A percentile compares a stretch with the other conserved stretches of the same genome.
Conservation (phyloP, 2,113 vertebrate species). For the Dromas ardeola region DNA sequence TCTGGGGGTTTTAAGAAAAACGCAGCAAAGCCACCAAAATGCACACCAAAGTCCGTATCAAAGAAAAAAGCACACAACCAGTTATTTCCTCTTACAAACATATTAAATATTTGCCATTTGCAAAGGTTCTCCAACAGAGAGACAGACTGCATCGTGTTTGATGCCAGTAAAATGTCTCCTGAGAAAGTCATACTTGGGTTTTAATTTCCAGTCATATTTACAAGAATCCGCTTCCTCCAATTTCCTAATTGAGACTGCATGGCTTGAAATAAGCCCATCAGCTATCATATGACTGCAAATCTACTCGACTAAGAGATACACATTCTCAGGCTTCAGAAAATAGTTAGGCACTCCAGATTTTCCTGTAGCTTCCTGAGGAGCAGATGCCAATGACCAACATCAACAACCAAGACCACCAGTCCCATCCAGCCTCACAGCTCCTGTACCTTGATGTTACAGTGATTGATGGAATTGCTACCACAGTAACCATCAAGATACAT, state of each 20-base stretch:
- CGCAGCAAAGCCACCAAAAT: neutral
- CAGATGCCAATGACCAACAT: neutral
- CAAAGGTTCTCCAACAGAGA: neutral
- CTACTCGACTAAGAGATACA: neutral
- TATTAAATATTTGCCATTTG: neutral
- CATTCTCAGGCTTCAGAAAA: constrained; percentile 8
- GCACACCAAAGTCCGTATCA: neutral
- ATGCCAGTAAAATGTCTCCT: constrained; percentile 6
- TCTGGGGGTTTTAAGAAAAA: neutral
- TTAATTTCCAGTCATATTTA: constrained; percentile 41
- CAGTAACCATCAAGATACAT: neutral
- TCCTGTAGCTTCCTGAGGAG: neutral
- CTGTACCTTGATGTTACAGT: rapidly evolving
- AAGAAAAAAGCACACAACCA: neutral
- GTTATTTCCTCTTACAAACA: neutral
- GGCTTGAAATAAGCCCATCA: constrained; percentile 26
- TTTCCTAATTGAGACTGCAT: constrained; percentile 7
- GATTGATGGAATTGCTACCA: neutral
- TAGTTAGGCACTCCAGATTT: neutral
- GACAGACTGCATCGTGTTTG: neutral
- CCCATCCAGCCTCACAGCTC: neutral
- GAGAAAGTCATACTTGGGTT: constrained; percentile 4
- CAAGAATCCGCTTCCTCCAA: neutral
- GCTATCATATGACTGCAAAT: neutral
- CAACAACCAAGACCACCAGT: neutral